Percentiles rank a stretch among this genome's conserved stretches.
Evolutionary conservation across 2,888 invertebrate species (phyloP).

Genomic region (Polyommatus iphigenia): DNA sequence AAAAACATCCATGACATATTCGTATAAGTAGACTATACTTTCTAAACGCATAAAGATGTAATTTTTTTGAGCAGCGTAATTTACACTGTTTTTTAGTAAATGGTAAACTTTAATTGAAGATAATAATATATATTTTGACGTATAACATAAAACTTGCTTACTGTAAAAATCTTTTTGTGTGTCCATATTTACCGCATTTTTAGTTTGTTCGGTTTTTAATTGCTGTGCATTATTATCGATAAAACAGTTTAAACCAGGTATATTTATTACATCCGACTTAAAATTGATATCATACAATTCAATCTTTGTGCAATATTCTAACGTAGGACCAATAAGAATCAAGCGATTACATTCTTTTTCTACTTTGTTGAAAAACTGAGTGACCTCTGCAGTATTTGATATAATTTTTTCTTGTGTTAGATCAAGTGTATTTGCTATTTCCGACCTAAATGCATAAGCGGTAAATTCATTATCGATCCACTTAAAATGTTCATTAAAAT

Average conservation of each 20-base stretch:
- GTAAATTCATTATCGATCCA: constrained; percentile 16
- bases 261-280: constrained; percentile 1
- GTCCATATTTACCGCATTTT: neutral
- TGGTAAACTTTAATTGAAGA: constrained; percentile 15
- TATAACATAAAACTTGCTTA: neutral
- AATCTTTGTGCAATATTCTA: constrained; percentile 25
- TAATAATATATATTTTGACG: neutral
- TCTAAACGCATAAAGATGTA: constrained; percentile 23
- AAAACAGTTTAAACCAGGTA: neutral
- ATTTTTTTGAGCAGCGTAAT: neutral
- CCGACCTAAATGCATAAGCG: constrained; percentile 26
- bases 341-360: constrained; percentile 20
- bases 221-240: neutral
- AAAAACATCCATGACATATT: constrained; percentile 11
- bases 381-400: constrained; percentile 26
- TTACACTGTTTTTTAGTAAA: neutral
- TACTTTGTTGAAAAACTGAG: constrained; percentile 24
- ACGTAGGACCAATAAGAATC: constrained; percentile 17
- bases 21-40: neutral
- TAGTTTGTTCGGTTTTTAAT: neutral
- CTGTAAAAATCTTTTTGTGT: neutral
- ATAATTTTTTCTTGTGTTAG: constrained; percentile 32
- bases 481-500: constrained; percentile 14
- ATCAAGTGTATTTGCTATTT: constrained; percentile 31
- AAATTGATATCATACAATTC: neutral